Evolutionary conservation across 2,113 vertebrate species (phyloP), one percentile per base, ranked within the genome.

Genomic region (Cariama cristata): DNA sequence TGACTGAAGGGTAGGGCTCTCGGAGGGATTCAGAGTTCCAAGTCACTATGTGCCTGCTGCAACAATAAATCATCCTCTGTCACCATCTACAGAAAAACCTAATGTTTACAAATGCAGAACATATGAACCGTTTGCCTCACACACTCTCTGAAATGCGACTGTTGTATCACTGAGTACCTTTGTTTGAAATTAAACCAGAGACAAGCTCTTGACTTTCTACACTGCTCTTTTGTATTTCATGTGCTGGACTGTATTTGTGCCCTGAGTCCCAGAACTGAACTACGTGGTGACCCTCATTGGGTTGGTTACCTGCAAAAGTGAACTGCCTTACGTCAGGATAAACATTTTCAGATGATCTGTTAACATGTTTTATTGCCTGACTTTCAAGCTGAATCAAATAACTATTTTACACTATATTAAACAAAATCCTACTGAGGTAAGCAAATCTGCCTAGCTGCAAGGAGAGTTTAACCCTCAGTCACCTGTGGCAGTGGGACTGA

Each of bases 361-460:
- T 84, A 83, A 18, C 15, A 55, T 16, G 4, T 87, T 52, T 90
- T 63, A 88, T 1, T 88, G 64, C 35, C 40, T 30, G 33, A 64
- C 64, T 88, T 64, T 11, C 35, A 73, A 79, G 66, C 16, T 60
- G 62, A 94, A 79, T 32, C 81, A 76, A 86, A 2, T 27, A 74
- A 74, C 47, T 67, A 56, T 60, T 75, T 72, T 59, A 79, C 18
- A 72, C 26, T 53, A 8, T 14, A 50, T 17, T 71, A 79, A 79
- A 75, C 66, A 63, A 91, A 91, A 79, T 66, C 49, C 84, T 85
- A 72, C 53, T 59, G 45, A 90, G n/a, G 44, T 35, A 93, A 90
- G 67, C 35, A 89, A 64, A 85, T 91, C 17, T 66, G 62, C 74
- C 93, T 66, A 80, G 80, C 76, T 95, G 76, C 83, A 96, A 91